Conservation (phyloP, 2,113 vertebrate species). For the Sula dactylatra region DNA sequence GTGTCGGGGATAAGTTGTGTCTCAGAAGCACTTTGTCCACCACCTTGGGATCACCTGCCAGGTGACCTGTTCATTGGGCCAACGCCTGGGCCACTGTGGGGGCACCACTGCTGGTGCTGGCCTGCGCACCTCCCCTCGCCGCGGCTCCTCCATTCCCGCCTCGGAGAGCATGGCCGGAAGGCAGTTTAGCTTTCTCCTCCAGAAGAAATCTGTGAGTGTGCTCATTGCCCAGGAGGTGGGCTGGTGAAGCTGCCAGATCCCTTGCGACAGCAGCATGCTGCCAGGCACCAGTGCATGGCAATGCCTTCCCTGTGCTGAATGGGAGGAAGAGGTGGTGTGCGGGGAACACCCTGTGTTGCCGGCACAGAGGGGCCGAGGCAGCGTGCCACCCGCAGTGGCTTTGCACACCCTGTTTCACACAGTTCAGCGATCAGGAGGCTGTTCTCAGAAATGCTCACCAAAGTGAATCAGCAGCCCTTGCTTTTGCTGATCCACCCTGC, state of each 20-base stretch:
- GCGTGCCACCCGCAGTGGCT: not conserved
- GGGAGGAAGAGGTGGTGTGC: constrained; percentile 71
- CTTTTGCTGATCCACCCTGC: not conserved
- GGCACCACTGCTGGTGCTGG: not conserved
- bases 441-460: not conserved
- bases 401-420: not conserved
- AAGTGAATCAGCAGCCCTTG: not conserved
- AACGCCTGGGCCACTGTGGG: rapidly evolving
- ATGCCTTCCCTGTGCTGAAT: constrained; percentile 48
- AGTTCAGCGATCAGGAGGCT: not conserved
- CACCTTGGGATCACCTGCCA: not conserved
- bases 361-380: not conserved
- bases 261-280: not conserved
- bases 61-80: not conserved
- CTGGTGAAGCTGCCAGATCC: not conserved
- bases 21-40: not conserved
- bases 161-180: rapidly evolving
- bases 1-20: too few relatives aligned
- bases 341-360: constrained; percentile 55
- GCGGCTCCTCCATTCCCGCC: not conserved
- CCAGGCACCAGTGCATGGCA: not conserved
- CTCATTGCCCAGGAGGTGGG: not conserved
- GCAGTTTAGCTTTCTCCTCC: not conserved
- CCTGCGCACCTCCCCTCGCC: not conserved
- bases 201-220: not conserved